phyloP scores from a whole-genome alignment of 2,888 invertebrate species.

The Mythimna ferrago region DNA sequence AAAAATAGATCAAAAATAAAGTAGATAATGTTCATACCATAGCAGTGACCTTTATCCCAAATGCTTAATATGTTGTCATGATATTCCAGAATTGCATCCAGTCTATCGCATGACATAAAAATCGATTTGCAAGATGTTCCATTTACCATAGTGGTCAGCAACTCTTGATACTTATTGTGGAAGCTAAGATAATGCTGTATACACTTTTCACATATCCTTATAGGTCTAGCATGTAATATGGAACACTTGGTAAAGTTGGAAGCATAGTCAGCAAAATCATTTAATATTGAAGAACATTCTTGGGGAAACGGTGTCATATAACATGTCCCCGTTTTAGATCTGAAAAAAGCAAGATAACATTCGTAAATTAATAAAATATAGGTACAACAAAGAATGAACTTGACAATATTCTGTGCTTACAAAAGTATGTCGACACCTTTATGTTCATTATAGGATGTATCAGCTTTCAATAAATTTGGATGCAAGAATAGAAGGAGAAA shows the following conservation, averaged over 20 bases:
- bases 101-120: conserved; percentile 91
- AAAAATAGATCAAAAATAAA: neutral
- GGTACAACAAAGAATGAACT: neutral
- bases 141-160: conserved; percentile 83
- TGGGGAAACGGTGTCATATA: conserved; percentile 65
- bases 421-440: conserved; percentile 24
- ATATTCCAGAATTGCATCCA: conserved; percentile 91
- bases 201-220: conserved; percentile 91
- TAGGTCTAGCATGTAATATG: conserved; percentile 91
- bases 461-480: conserved; percentile 61
- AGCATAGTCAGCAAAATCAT: conserved; percentile 88
- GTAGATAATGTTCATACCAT: conserved; percentile 82
- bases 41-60: conserved; percentile 92
- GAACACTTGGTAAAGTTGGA: conserved; percentile 92
- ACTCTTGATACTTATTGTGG: conserved; percentile 86
- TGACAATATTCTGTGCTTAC: conserved; percentile 19
- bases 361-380: neutral
- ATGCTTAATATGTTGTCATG: conserved; percentile 89
- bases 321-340: conserved; percentile 60
- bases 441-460: conserved; percentile 42
- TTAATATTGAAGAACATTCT: conserved; percentile 76
- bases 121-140: conserved; percentile 91
- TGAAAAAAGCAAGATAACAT: conserved; percentile 61
- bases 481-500: conserved; percentile 49
- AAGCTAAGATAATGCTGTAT: conserved; percentile 89